phyloP scores from a whole-genome alignment of 2,113 vertebrate genomes.

The Guaruba guarouba region DNA sequence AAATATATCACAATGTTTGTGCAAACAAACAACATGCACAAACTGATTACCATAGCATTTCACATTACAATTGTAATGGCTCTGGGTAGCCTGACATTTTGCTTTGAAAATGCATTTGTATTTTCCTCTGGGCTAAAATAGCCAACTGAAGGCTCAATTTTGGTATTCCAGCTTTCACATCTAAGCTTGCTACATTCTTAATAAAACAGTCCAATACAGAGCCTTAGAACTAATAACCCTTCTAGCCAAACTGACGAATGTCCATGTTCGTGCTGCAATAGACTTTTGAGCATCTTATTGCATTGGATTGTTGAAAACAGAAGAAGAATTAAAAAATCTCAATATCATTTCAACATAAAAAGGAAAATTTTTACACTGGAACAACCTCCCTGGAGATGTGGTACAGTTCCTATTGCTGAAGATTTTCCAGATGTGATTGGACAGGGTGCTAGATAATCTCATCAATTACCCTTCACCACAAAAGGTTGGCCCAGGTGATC shows the following conservation, averaged over 20 bases:
- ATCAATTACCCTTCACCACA: not conserved
- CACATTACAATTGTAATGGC: not conserved
- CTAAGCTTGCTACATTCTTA: not conserved
- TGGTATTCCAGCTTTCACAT: not conserved
- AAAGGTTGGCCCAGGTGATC: not conserved
- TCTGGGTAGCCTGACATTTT: not conserved
- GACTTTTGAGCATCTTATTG: not conserved
- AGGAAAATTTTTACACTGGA: not conserved
- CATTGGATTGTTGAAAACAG: not conserved
- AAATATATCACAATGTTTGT: not conserved
- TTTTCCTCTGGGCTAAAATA: not conserved
- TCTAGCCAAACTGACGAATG: not conserved
- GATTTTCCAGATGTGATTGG: not conserved
- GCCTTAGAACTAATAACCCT: not conserved
- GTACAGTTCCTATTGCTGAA: not conserved
- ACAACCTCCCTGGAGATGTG: not conserved
- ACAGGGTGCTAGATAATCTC: not conserved
- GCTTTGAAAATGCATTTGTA: not conserved
- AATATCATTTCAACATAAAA: not conserved
- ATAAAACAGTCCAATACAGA: not conserved
- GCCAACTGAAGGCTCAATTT: not conserved
- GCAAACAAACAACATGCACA: not conserved
- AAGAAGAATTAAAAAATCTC: not conserved
- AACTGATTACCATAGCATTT: not conserved
- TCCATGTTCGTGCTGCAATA: not conserved